Evolutionary conservation across 2,113 vertebrate species (phyloP).

Genomic region (Nycticebus coucang): DNA sequence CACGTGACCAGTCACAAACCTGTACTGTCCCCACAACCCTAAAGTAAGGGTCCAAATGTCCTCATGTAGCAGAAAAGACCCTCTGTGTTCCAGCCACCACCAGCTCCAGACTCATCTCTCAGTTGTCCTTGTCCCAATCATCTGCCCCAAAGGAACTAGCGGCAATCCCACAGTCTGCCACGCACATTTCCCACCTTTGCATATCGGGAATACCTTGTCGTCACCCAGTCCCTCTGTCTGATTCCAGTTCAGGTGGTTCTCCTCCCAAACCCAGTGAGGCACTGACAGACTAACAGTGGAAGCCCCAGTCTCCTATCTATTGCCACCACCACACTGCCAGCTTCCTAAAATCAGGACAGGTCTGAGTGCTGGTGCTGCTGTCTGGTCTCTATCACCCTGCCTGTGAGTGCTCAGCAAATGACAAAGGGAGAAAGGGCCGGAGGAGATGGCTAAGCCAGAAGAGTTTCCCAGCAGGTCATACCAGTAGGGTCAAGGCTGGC

Average conservation of each 20-base stretch:
- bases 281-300: background rate
- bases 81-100: background rate
- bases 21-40: background rate
- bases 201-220: background rate
- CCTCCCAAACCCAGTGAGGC: background rate
- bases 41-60: background rate
- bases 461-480: background rate
- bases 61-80: background rate
- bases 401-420: constrained; percentile 2
- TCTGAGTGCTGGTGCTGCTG: background rate
- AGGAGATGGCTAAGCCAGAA: background rate
- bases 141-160: no score
- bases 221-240: background rate
- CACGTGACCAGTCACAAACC: background rate
- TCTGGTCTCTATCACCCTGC: background rate
- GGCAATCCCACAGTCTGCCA: no score
- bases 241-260: no score
- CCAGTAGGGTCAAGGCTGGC: background rate
- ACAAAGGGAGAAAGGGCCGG: background rate
- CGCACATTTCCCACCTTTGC: background rate
- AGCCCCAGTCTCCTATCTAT: background rate
- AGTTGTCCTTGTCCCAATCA: no score
- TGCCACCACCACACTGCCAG: background rate
- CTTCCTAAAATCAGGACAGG: background rate
- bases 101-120: background rate